These are phyloP conservation scores for Zophobas morio DNA, from an alignment of 1,140 invertebrate species.

Conservation along the genomic window DNA sequence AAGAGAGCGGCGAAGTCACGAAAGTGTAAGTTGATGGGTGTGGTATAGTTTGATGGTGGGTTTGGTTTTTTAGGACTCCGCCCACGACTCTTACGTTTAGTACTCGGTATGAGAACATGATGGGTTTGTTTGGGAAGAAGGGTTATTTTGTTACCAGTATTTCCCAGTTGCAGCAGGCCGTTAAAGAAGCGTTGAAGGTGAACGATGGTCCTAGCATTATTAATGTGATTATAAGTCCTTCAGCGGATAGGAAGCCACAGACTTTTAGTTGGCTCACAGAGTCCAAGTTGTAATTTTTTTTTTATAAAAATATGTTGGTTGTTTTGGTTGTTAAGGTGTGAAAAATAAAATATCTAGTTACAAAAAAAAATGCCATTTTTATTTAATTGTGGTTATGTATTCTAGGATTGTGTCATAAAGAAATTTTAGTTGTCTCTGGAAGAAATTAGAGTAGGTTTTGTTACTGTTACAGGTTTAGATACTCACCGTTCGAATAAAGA, in stretches of 20 bases:
- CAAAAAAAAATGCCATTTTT: too few species aligned
- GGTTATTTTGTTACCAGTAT: constrained; percentile 87
- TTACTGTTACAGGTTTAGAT: too few species aligned
- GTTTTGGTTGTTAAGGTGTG: background rate
- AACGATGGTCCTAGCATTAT: constrained; percentile 87
- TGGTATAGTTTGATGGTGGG: constrained; percentile 43
- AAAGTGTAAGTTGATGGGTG: constrained; percentile 71
- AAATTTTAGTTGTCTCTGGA: too few species aligned
- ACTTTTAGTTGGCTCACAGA: constrained; percentile 93
- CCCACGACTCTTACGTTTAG: constrained; percentile 84
- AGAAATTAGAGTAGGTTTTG: too few species aligned
- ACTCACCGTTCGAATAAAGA: too few species aligned
- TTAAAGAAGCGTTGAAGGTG: constrained; percentile 78
- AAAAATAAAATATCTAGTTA: background rate
- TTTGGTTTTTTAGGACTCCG: constrained; percentile 78
- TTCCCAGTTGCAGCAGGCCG: constrained; percentile 80
- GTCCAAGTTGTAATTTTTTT: constrained; percentile 81
- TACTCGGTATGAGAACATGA: constrained; percentile 91
- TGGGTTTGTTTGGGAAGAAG: constrained; percentile 85
- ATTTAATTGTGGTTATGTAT: too few species aligned
- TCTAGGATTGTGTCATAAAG: too few species aligned
- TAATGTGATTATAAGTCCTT: constrained; percentile 91
- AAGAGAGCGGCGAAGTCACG: constrained; percentile 76
- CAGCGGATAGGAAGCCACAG: constrained; percentile 91
- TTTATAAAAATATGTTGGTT: background rate